Percentiles rank a stretch among this genome's conserved stretches.
Conservation (phyloP, 2,113 vertebrate genomes). For the Laterallus jamaicensis region DNA sequence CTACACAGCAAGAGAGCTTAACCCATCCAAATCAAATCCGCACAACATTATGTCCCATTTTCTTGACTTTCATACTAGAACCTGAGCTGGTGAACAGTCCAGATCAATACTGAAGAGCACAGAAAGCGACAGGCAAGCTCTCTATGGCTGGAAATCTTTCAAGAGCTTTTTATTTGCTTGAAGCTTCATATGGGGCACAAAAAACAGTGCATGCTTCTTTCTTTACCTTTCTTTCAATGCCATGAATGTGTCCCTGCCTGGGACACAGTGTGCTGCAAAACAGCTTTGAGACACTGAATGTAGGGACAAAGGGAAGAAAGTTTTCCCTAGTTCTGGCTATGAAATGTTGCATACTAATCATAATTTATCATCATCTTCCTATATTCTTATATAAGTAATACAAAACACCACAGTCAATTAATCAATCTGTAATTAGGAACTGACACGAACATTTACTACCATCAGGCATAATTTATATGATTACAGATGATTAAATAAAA, state of each 20-base stretch:
- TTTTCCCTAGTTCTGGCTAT: neutral
- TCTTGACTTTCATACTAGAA: neutral
- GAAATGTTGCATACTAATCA: slow-evolving; percentile 6
- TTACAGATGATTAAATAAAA: slow-evolving; percentile 87
- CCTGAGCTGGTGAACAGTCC: neutral
- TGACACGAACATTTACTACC: slow-evolving; percentile 82
- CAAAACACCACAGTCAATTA: slow-evolving; percentile 76
- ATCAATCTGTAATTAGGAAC: slow-evolving; percentile 83
- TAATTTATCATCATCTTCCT: slow-evolving; percentile 75
- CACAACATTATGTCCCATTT: neutral
- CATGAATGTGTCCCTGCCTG: neutral
- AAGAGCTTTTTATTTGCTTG: neutral
- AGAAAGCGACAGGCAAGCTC: neutral
- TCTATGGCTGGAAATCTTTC: neutral
- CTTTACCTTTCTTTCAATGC: neutral
- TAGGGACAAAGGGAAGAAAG: neutral
- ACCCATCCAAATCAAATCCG: neutral
- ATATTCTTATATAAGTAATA: slow-evolving; percentile 79
- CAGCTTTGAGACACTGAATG: neutral
- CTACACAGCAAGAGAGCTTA: neutral
- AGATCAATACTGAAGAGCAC: neutral
- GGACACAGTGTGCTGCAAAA: neutral
- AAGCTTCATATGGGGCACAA: neutral
- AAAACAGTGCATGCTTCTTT: neutral
- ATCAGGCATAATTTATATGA: slow-evolving; percentile 86